Base-by-base conservation (phyloP, 2,113 vertebrate species). In the Noturus placidus region DNA sequence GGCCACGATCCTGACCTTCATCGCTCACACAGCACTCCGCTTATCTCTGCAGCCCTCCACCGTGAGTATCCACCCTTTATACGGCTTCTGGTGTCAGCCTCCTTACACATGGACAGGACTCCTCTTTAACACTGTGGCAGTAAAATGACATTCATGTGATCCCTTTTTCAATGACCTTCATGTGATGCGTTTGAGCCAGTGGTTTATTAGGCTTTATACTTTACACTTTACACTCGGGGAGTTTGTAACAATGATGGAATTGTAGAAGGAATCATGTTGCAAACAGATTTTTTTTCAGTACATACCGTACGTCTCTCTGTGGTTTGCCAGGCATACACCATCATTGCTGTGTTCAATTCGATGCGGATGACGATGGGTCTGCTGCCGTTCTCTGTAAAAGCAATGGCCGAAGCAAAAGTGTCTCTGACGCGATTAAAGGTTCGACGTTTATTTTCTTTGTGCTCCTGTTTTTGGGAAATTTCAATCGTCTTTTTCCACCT, bases 271-370 rank as follows among this genome's bases (percentile, higher is more conserved):
- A 33, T 33, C 67, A 69, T 69, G 5, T 7, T 33, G n/a, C 17
- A 1, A 22, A 20, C 42, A 20, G 0, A 9, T 35, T 42, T 42
- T 74, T 14, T 74, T 14, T 1, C 11, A 22, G 17, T 72, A 38
- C 3, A 22, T 6, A 77, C 11, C 50, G 74, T 50, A 27, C 6
- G 11, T n/a, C 22, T 42, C 35, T 59, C 1, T 85, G n/a, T 89
- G 11, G 78, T 90, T 15, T 79, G 4, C 20, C 79, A 97, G 97
- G 96, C 95, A 2, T 97, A 97, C 78, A 97, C 94, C 35, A 94
- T 95, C 87, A 96, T 97, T 5, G 92, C 95, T 87, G 93, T 96
- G 91, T 96, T 97, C 92, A 96, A 95, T 82, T 90, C 94, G 83
- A 93, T 97, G 95, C 95, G 92, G 91, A 95, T 97, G 91, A 91